These are phyloP conservation scores for Cecidostiba fungosa DNA, from an alignment of 2,888 invertebrate genomes.

Conservation along the genomic window DNA sequence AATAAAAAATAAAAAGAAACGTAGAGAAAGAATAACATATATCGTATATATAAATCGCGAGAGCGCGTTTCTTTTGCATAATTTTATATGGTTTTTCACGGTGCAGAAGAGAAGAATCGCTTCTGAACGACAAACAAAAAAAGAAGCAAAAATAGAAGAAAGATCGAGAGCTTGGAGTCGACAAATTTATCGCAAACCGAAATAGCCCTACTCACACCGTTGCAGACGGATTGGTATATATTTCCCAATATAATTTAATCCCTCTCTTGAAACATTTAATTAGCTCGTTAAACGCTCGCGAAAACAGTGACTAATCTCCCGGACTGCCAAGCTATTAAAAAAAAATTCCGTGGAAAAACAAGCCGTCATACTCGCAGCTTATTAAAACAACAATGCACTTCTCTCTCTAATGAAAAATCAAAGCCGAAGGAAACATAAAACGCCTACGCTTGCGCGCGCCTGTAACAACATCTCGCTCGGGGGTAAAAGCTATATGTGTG, in stretches of 20 bases:
- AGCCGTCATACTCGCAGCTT: background rate
- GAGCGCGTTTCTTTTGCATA: constrained; percentile 45
- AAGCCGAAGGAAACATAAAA: constrained; percentile 33
- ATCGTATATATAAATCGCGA: background rate
- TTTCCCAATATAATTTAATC: background rate
- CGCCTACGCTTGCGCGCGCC: constrained; percentile 37
- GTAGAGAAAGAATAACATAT: constrained; percentile 28
- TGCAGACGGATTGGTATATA: background rate
- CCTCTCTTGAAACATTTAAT: background rate
- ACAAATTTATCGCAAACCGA: background rate
- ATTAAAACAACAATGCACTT: background rate
- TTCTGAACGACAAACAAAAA: background rate
- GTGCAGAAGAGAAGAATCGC: background rate
- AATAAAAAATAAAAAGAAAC: too few species aligned
- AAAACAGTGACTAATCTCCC: background rate
- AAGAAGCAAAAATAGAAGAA: background rate
- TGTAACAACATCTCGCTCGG: constrained; percentile 14
- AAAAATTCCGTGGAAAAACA: background rate
- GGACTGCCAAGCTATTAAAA: too few species aligned
- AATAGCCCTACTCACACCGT: background rate
- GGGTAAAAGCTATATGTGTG: background rate
- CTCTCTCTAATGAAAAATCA: constrained; percentile 28
- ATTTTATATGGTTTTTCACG: constrained; percentile 21
- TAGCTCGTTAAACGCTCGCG: constrained; percentile 15
- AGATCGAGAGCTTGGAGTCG: background rate